Evolutionary conservation across 1,140 invertebrate species (phyloP).

Genomic region (Drosophila micromelanica): DNA sequence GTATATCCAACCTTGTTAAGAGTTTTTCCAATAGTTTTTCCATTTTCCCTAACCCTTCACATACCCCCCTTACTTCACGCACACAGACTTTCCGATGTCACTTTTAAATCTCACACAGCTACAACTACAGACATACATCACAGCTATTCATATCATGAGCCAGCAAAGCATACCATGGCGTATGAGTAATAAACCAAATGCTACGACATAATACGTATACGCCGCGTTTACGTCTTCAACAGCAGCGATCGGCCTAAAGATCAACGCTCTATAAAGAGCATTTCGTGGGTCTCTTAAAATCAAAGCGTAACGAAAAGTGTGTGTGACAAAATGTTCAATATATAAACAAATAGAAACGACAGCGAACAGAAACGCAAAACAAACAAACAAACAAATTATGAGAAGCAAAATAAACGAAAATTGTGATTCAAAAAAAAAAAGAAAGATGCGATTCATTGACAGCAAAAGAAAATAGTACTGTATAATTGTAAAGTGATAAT

Average conservation of each 20-base stretch:
- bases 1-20: too few species aligned
- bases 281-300: slow-evolving; percentile 36
- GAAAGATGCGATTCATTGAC: slow-evolving; percentile 26
- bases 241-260: slow-evolving; percentile 32
- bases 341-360: slow-evolving; percentile 60
- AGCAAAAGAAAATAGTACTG: slow-evolving; percentile 19
- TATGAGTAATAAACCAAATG: slow-evolving; percentile 67
- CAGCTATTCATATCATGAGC: slow-evolving; percentile 17
- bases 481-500: not conserved
- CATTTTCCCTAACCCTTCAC: not conserved
- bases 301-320: slow-evolving; percentile 50
- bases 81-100: slow-evolving; percentile 1
- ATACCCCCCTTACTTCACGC: not conserved
- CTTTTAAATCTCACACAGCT: slow-evolving; percentile 7
- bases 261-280: slow-evolving; percentile 56
- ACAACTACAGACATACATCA: slow-evolving; percentile 3
- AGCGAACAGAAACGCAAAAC: slow-evolving; percentile 46
- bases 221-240: slow-evolving; percentile 47
- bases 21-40: not conserved
- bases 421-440: slow-evolving; percentile 17
- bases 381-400: slow-evolving; percentile 75
- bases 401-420: slow-evolving; percentile 50
- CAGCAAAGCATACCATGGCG: slow-evolving; percentile 42
- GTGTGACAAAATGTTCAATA: slow-evolving; percentile 74
- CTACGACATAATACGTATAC: slow-evolving; percentile 73